These are phyloP conservation scores for Drosophila sulfurigaster DNA, from an alignment of 1,140 invertebrate species.

Conservation along the genomic window DNA sequence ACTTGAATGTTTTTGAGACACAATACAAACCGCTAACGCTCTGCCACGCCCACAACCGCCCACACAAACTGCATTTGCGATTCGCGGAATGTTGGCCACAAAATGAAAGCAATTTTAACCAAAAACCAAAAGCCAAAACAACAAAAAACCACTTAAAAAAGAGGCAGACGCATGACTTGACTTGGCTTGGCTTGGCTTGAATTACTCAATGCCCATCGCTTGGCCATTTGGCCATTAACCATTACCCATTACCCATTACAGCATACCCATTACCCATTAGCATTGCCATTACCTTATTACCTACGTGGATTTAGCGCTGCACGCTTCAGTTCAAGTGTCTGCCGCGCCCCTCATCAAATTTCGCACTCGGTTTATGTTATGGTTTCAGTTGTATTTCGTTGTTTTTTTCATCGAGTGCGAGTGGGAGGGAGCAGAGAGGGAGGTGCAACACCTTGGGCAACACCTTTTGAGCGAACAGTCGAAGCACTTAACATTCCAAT, in stretches of 20 bases:
- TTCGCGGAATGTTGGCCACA: constrained; percentile 36
- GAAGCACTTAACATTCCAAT: constrained; percentile 50
- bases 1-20: constrained; percentile 5
- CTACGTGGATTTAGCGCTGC: constrained; percentile 35
- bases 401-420: neutral
- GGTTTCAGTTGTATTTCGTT: constrained; percentile 5
- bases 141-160: constrained; percentile 32
- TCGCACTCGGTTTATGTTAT: constrained; percentile 41
- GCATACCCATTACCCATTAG: constrained; percentile 31
- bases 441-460: constrained; percentile 16
- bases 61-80: constrained; percentile 24
- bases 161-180: constrained; percentile 41
- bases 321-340: constrained; percentile 48
- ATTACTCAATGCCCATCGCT: constrained; percentile 11
- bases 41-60: neutral
- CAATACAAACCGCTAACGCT: neutral
- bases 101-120: constrained; percentile 32
- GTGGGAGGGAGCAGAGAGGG: no score
- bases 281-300: constrained; percentile 51
- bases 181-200: constrained; percentile 2
- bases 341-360: constrained; percentile 50
- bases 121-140: neutral
- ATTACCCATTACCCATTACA: constrained; percentile 39
- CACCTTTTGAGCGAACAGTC: constrained; percentile 17
- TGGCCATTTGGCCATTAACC: constrained; percentile 30